Percentiles rank a stretch among this genome's conserved stretches.
phyloP scores from a whole-genome alignment of 30 jellyfish, hydroid and myxozoan genomes.

The Clytia hemisphaerica region DNA sequence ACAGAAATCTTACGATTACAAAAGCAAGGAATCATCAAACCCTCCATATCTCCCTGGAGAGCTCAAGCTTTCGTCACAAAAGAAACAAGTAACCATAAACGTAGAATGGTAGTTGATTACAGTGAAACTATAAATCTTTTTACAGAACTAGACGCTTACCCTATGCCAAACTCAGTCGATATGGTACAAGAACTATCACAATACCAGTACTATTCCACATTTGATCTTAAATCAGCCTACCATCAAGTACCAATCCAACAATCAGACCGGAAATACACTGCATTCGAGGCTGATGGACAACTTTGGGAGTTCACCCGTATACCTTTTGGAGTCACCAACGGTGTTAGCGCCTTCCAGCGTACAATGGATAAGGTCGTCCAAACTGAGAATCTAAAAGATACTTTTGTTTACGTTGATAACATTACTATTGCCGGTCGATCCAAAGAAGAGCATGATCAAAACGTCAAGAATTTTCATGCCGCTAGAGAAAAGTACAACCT shows the following conservation, averaged over 20 bases:
- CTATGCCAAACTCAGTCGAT: slow-evolving; percentile 47
- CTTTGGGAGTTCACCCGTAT: slow-evolving; percentile 25
- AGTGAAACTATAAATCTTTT: slow-evolving; percentile 45
- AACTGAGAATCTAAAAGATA: slow-evolving; percentile 10
- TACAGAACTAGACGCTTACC: slow-evolving; percentile 59
- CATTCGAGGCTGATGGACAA: slow-evolving; percentile 40
- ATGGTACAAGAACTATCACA: slow-evolving; percentile 17
- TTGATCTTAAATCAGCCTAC: slow-evolving; percentile 43
- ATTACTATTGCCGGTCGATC: slow-evolving; percentile 40
- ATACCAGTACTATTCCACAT: slow-evolving; percentile 23
- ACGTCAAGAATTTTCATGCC: slow-evolving; percentile 32
- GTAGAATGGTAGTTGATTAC: slow-evolving; percentile 44
- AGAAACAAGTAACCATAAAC: no score
- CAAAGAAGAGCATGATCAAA: slow-evolving; percentile 28
- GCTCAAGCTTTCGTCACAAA: slow-evolving; percentile 43
- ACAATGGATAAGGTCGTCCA: slow-evolving; percentile 2
- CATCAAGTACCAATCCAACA: slow-evolving; percentile 38
- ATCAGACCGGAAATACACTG: slow-evolving; percentile 14
- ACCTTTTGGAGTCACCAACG: slow-evolving; percentile 45
- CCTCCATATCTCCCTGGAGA: slow-evolving; percentile 59
- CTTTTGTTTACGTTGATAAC: slow-evolving; percentile 41
- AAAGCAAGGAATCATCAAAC: slow-evolving; percentile 35
- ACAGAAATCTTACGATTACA: slow-evolving; percentile 40
- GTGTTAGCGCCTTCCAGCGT: slow-evolving; percentile 35
- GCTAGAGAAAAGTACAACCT: slow-evolving; percentile 48